Evolutionary conservation across 2,888 invertebrate genomes (phyloP), one percentile per base, ranked within the genome.

Genomic region (Diarsia dahlii): DNA sequence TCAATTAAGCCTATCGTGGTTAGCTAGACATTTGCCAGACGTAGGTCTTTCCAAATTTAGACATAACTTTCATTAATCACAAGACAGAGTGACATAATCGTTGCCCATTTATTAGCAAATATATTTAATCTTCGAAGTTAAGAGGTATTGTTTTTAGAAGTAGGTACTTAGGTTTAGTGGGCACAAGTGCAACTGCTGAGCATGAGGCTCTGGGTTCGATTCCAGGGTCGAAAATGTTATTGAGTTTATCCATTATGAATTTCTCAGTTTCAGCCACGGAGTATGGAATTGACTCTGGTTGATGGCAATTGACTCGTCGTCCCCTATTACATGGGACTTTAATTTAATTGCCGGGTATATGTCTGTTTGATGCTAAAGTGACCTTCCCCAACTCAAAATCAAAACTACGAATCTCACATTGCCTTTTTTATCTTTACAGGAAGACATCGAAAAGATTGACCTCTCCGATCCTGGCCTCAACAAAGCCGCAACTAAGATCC

Each of bases 401-500:
- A 1, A 18, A 34, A 15, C 15, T 8, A 56, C n/a, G 18, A 23
- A 56, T 54, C 54, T 82, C 45, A 66, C 5, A 20, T 3, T 0
- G 12, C 0, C 9, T 34, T 46, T 66, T 76, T 63, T 12, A 9
- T 58, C 0, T 83, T 91, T 89, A 54, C 95, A 97, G 97, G 97
- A 97, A 88, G 98, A 99, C 92, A 98, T 99, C 91, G 97, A 98
- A 93, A 98, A 98, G 92, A 98, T 99, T 87, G 99, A 99, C 95
- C 97, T 98, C 85, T 97, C 97, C 83, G 99, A 99, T 96, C 99
- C 99, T 28, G 98, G 99, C 88, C 96, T 99, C 90, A 98, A 98
- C 95, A 98, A 98, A 93, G 99, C 99, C 1, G 99, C 99, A 48
- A 98, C 98, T 80, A 99, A 99, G 96, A 99, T 99, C 85, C 99